Conservation (phyloP, 2,797 vertebrate species). For the Threskiornis aethiopicus region DNA sequence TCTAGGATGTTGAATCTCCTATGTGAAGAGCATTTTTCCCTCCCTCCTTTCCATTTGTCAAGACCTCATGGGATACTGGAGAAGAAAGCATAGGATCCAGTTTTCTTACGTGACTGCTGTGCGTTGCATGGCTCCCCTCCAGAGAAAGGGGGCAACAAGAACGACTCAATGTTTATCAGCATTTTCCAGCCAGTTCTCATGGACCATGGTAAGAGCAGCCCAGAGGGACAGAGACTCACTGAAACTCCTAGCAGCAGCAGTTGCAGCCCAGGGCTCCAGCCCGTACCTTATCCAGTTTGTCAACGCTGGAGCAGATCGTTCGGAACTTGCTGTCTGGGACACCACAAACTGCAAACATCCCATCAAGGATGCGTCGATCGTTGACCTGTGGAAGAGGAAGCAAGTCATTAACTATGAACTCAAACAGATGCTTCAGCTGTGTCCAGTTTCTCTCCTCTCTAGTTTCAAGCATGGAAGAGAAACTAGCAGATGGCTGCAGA, state of each 20-base stretch:
- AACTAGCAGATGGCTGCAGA: neutral
- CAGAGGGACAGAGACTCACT: neutral
- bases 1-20: neutral
- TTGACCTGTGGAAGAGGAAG: slow-evolving; percentile 83
- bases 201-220: neutral
- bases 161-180: neutral
- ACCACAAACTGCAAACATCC: slow-evolving; percentile 91
- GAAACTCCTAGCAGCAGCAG: neutral
- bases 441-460: neutral
- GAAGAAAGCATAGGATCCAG: neutral
- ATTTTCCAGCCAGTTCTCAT: neutral
- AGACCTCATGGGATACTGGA: neutral
- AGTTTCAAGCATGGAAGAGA: neutral
- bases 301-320: slow-evolving; percentile 89
- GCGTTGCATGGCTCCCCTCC: neutral
- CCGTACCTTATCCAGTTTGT: slow-evolving; percentile 94
- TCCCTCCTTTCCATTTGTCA: neutral
- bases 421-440: neutral
- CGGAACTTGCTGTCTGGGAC: slow-evolving; percentile 90
- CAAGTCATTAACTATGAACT: neutral
- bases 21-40: neutral
- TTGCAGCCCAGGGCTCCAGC: neutral
- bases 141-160: neutral
- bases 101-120: neutral
- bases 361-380: slow-evolving; percentile 90